These are phyloP conservation scores for Anas platyrhynchos DNA, from an alignment of 2,113 vertebrate genomes.

Conservation along the genomic window DNA sequence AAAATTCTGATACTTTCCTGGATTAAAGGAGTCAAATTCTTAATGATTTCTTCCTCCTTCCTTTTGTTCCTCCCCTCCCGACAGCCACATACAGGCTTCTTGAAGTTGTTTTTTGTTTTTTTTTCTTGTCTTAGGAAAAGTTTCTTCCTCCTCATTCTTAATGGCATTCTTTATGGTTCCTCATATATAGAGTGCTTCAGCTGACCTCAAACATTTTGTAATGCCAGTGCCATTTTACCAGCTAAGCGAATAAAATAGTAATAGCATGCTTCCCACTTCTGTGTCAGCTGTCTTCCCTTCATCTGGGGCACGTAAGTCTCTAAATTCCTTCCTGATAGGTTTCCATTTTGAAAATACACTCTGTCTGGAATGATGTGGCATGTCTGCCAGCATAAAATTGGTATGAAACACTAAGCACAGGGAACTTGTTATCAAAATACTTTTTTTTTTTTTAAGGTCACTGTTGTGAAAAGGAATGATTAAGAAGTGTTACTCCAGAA, in stretches of 20 bases:
- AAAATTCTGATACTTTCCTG: slow-evolving; percentile 4
- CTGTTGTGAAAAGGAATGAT: background rate
- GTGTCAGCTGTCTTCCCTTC: background rate
- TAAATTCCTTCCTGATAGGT: background rate
- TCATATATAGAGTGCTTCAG: background rate
- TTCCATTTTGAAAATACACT: slow-evolving; percentile 15
- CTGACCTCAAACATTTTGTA: background rate
- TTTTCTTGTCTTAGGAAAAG: background rate
- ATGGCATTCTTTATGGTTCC: background rate
- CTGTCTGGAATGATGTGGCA: accelerated
- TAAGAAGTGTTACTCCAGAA: background rate
- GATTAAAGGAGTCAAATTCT: background rate
- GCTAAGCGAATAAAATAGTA: background rate
- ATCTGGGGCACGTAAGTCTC: background rate
- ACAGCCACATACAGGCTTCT: background rate
- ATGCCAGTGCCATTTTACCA: background rate
- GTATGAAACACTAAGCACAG: background rate
- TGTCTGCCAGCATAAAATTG: background rate
- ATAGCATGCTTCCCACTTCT: background rate
- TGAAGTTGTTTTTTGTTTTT: background rate
- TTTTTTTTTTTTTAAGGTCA: background rate
- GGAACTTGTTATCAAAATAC: slow-evolving; percentile 12
- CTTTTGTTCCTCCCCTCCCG: background rate
- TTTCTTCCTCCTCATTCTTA: background rate
- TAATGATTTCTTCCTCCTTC: slow-evolving; percentile 12